phyloP scores from a whole-genome alignment of 1,140 invertebrate genomes.

The Helicoverpa zea region DNA sequence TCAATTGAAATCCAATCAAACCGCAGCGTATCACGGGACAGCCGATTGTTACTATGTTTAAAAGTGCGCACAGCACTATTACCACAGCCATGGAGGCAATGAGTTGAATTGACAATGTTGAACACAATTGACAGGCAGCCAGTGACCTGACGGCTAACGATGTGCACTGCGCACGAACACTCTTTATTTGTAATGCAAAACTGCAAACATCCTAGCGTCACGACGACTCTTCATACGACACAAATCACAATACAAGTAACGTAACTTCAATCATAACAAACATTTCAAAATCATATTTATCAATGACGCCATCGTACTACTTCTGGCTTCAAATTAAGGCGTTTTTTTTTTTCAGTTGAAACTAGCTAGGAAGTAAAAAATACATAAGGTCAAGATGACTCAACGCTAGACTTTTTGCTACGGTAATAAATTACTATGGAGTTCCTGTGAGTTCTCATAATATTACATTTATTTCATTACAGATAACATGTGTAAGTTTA shows the following conservation, averaged over 20 bases:
- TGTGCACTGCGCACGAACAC: conserved; percentile 54
- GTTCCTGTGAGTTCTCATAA: conserved; percentile 53
- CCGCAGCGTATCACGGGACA: conserved; percentile 51
- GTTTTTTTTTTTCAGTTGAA: conserved; percentile 12
- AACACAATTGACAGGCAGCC: conserved; percentile 62
- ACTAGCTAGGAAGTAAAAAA: conserved; percentile 41
- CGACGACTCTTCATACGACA: conserved; percentile 41
- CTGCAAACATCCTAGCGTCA: conserved; percentile 72
- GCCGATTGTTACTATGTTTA: conserved; percentile 50
- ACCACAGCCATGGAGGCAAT: conserved; percentile 47
- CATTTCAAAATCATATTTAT: conserved; percentile 49
- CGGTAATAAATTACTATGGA: conserved; percentile 23
- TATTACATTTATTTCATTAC: conserved; percentile 49
- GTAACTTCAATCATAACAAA: conserved; percentile 38
- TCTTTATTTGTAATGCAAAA: conserved; percentile 77
- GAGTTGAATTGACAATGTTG: conserved; percentile 62
- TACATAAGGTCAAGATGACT: conserved; percentile 40
- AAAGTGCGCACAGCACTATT: conserved; percentile 49
- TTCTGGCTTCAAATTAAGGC: conserved; percentile 12
- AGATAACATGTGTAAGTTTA: conserved; percentile 48
- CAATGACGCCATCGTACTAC: conserved; percentile 25
- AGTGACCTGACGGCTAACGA: conserved; percentile 56
- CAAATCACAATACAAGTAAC: conserved; percentile 11
- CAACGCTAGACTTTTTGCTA: conserved; percentile 34
- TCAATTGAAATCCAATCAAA: conserved; percentile 65